Conservation (phyloP, 2,113 vertebrate genomes). For the Chascanopsetta lugubris region DNA sequence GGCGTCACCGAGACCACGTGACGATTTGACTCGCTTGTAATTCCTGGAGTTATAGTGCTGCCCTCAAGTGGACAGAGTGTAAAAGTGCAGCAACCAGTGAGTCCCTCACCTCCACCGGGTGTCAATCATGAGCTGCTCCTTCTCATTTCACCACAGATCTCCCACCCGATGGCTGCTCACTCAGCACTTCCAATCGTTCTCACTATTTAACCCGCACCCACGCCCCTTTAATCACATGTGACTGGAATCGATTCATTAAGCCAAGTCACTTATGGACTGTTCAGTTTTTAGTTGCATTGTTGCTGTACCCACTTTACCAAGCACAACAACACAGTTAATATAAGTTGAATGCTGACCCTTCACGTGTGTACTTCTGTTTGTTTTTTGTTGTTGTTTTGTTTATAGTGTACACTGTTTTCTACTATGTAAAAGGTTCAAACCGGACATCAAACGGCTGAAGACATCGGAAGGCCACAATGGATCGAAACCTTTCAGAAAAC, state of each 20-base stretch:
- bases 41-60: slow-evolving; percentile 6
- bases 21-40: not conserved
- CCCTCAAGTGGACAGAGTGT: slow-evolving; percentile 37
- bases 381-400: not conserved
- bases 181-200: not conserved
- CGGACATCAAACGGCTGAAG: slow-evolving; percentile 1
- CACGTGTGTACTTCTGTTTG: not conserved
- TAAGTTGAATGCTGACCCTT: not conserved
- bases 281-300: not conserved
- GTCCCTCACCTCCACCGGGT: not conserved
- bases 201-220: not conserved
- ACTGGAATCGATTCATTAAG: not conserved
- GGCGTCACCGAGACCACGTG: too few species aligned
- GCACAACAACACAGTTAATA: not conserved
- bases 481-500: not conserved
- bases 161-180: not conserved
- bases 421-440: not conserved
- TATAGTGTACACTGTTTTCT: not conserved
- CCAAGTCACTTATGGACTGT: not conserved
- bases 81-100: slow-evolving; percentile 8
- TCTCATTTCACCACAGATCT: not conserved
- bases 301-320: not conserved
- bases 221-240: not conserved
- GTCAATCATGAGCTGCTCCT: not conserved
- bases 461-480: not conserved